A percentile compares a stretch with the other conserved stretches of the same genome.
These are phyloP conservation scores for Keiferia lycopersicella DNA, from an alignment of 2,888 invertebrate genomes.

Conservation along the genomic window DNA sequence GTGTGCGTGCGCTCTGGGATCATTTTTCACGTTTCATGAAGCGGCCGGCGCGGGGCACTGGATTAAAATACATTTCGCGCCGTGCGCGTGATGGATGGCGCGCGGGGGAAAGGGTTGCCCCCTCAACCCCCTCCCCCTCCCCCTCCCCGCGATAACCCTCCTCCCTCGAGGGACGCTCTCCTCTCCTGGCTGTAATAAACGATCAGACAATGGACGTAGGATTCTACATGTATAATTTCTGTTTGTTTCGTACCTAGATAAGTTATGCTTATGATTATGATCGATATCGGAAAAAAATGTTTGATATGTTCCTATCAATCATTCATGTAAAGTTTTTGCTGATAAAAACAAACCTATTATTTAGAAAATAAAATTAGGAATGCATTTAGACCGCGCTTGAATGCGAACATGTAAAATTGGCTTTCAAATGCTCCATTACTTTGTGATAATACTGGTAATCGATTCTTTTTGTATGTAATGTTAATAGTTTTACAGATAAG, in stretches of 20 bases:
- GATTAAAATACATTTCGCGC: constrained; percentile 81
- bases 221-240: constrained; percentile 53
- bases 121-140: constrained; percentile 34
- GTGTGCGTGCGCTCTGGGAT: constrained; percentile 55
- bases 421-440: neutral
- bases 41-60: constrained; percentile 69
- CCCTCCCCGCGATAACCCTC: constrained; percentile 8
- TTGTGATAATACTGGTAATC: neutral
- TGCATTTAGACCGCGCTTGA: neutral
- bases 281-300: neutral
- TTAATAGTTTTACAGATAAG: neutral
- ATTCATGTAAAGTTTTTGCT: constrained; percentile 6
- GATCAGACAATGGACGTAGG: constrained; percentile 46
- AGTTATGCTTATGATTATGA: neutral
- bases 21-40: constrained; percentile 81
- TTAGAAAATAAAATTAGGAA: neutral
- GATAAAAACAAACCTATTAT: neutral
- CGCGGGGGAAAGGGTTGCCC: constrained; percentile 66
- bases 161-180: constrained; percentile 13
- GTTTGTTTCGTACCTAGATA: constrained; percentile 14
- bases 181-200: constrained; percentile 41
- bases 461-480: neutral
- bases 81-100: constrained; percentile 72
- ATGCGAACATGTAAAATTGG: constrained; percentile 8
- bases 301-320: neutral